Conservation (phyloP, 2,888 invertebrate species). For the Geotrupes spiniger region DNA sequence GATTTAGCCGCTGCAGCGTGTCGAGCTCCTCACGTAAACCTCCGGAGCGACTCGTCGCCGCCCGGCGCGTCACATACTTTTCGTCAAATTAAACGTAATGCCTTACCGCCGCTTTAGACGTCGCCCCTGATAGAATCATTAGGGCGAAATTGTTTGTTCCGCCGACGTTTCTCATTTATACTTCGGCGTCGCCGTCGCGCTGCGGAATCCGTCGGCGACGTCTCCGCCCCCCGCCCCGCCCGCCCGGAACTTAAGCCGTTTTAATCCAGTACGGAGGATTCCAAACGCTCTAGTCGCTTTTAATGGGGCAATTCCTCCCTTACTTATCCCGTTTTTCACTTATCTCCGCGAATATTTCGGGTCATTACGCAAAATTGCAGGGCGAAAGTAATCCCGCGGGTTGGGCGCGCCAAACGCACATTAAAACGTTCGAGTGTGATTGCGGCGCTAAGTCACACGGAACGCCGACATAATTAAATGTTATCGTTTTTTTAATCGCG, state of each 20-base stretch:
- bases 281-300: constrained; percentile 11
- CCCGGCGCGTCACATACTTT: constrained; percentile 26
- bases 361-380: too few species aligned
- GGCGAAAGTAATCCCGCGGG: too few species aligned
- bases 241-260: constrained; percentile 1
- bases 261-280: constrained; percentile 2
- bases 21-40: constrained; percentile 13
- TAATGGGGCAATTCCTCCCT: constrained; percentile 12
- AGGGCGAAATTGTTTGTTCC: constrained; percentile 24
- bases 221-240: background rate
- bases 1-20: background rate
- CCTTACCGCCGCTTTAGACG: constrained; percentile 18
- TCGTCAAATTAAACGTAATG: constrained; percentile 28
- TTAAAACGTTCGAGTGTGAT: too few species aligned
- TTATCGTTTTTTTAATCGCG: too few species aligned
- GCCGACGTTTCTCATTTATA: constrained; percentile 19
- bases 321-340: constrained; percentile 5
- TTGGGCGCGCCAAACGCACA: too few species aligned
- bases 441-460: too few species aligned
- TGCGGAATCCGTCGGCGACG: background rate
- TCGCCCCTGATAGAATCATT: constrained; percentile 18
- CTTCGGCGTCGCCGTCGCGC: constrained; percentile 3
- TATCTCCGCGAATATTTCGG: constrained; percentile 2
- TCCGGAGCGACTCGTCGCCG: constrained; percentile 19
- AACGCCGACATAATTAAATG: too few species aligned